Evolutionary conservation across 2,113 vertebrate species (phyloP), one percentile per base, ranked within the genome.

Genomic region (Marmota monax): DNA sequence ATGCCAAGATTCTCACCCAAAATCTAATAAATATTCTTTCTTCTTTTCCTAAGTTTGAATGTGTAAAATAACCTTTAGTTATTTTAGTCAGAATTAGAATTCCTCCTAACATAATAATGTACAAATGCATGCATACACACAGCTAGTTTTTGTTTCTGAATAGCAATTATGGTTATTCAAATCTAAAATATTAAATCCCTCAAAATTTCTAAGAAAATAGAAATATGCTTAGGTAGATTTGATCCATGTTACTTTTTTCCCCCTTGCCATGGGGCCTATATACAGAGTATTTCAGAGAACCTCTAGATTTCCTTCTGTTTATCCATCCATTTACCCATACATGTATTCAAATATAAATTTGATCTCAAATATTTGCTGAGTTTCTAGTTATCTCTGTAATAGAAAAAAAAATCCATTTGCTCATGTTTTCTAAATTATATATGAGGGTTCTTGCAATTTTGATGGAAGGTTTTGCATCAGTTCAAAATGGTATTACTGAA

Each of bases 371-470:
- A 78, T 67, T 79, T 88, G 4, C 37, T 32, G 32, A 37, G 3
- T 45, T 84, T 76, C 23, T 51, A 85, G 27, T 65, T 76, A 48
- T 67, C 6, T 88, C 27, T 73, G 18, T 63, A 67, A 12, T 32
- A 65, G 20, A 85, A 94, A 94, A 94, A 94, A 94, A 94, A 74
- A 37, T 78, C 4, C 17, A 72, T 89, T 85, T 92, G 4, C 14
- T 45, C 6, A 48, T 83, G 34, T 48, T 22, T 8, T 4, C 11
- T 85, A 73, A 92, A 14, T 51, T 77, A 73, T 22, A 29, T 39
- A 23, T n/a, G 18, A 84, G 63, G 5, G 5, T 58, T 53, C 18
- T 86, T 32, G 2, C 25, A 95, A 89, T 84, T 94, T 77, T 91
- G 27, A 25, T 34, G 63, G 37, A 92, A 65, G 2, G 23, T 77